These are phyloP conservation scores for Xenopus borealis DNA, from an alignment of 2,113 vertebrate species.

Conservation along the genomic window DNA sequence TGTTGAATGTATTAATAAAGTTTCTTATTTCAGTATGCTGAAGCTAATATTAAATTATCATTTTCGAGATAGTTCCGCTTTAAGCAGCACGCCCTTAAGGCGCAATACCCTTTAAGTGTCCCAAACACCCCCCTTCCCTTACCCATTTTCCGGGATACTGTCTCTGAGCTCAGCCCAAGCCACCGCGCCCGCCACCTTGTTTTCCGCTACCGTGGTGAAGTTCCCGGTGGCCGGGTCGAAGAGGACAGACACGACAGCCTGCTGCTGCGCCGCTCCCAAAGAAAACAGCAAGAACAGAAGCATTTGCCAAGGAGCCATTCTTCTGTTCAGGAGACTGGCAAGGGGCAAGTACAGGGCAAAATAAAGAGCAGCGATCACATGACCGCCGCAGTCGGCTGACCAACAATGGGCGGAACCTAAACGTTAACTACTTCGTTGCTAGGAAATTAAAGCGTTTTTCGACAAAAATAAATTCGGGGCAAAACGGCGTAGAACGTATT, in stretches of 20 bases:
- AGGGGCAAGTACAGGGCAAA: too few species aligned
- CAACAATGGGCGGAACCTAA: not conserved
- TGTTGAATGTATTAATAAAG: too few species aligned
- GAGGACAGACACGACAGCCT: slow-evolving; percentile 58
- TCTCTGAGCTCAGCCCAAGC: slow-evolving; percentile 86
- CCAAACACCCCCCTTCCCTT: slow-evolving; percentile 43
- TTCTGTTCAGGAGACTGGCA: not conserved
- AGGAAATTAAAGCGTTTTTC: too few species aligned
- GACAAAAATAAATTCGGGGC: too few species aligned
- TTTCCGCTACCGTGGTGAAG: slow-evolving; percentile 64
- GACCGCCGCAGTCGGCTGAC: slow-evolving; percentile 2
- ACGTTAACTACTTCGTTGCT: not conserved
- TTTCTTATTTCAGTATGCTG: too few species aligned
- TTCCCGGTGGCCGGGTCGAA: slow-evolving; percentile 66
- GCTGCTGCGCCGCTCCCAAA: not conserved
- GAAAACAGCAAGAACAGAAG: slow-evolving; percentile 13
- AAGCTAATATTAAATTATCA: slow-evolving; percentile 56
- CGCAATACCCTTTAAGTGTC: slow-evolving; percentile 51
- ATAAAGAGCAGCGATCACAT: not conserved
- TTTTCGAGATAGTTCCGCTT: slow-evolving; percentile 65
- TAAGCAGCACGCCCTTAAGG: slow-evolving; percentile 68
- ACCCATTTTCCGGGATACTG: slow-evolving; percentile 76
- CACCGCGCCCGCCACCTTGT: slow-evolving; percentile 61
- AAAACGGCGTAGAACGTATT: too few species aligned
- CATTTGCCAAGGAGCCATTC: slow-evolving; percentile 27